phyloP scores from a whole-genome alignment of 2,888 invertebrate genomes.

The Adelognathus sp. region DNA sequence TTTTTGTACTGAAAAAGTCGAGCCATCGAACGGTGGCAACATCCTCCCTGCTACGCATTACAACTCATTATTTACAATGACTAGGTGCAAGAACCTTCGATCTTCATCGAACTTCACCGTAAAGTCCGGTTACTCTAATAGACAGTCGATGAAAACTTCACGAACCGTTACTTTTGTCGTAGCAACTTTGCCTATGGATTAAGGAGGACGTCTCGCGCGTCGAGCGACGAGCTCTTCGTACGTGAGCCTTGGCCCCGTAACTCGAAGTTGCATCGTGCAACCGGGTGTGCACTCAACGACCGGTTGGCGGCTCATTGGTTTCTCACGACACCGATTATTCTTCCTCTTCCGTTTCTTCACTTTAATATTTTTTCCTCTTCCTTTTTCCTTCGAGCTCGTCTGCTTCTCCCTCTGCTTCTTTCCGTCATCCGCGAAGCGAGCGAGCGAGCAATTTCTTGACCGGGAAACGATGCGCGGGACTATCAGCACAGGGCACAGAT shows the following conservation, averaged over 20 bases:
- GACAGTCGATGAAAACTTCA: conserved; percentile 63
- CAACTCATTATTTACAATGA: too few species aligned
- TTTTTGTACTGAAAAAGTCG: background rate
- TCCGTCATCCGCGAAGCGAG: conserved; percentile 36
- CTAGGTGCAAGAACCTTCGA: too few species aligned
- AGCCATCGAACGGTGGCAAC: background rate
- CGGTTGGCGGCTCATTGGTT: conserved; percentile 71
- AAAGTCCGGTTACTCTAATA: background rate
- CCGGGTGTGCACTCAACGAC: conserved; percentile 66
- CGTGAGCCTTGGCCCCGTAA: conserved; percentile 50
- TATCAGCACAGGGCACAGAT: conserved; percentile 37
- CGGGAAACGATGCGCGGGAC: conserved; percentile 30
- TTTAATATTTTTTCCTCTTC: background rate
- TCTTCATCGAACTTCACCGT: background rate
- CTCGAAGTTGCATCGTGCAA: conserved; percentile 39
- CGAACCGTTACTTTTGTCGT: conserved; percentile 69
- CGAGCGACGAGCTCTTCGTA: conserved; percentile 73
- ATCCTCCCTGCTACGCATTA: too few species aligned
- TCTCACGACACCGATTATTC: conserved; percentile 70
- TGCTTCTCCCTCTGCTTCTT: conserved; percentile 26
- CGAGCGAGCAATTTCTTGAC: conserved; percentile 45
- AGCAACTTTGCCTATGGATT: conserved; percentile 56
- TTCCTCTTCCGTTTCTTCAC: conserved; percentile 50
- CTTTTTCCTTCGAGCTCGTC: background rate
- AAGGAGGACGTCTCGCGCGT: conserved; percentile 70